Conservation (phyloP, 2,888 invertebrate species). For the Tineola bisselliella region DNA sequence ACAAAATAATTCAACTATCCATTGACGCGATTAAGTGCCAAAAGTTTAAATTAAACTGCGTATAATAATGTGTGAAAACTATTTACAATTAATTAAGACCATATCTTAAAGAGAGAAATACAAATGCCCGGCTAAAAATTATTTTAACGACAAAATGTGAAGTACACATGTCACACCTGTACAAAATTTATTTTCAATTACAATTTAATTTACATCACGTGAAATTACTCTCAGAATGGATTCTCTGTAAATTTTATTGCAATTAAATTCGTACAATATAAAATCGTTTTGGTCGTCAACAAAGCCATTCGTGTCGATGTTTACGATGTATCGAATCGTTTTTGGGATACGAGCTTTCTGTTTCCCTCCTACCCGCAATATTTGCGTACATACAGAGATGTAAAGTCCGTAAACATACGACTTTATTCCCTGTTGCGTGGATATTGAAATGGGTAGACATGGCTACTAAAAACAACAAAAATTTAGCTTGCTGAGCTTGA, state of each 20-base stretch:
- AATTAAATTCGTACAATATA: constrained; percentile 17
- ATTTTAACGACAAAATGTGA: too few species aligned
- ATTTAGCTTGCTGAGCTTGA: too few species aligned
- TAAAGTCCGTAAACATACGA: background rate
- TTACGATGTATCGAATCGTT: constrained; percentile 11
- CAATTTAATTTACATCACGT: constrained; percentile 10
- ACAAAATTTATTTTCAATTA: constrained; percentile 15
- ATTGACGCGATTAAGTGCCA: too few species aligned
- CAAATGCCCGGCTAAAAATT: too few species aligned
- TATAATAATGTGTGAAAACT: too few species aligned
- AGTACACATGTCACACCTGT: background rate
- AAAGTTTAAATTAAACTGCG: too few species aligned
- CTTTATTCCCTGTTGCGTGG: background rate
- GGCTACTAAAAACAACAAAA: too few species aligned
- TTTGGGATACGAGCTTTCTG: background rate
- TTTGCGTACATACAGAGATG: background rate
- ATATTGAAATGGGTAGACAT: background rate
- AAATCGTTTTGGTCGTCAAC: constrained; percentile 19
- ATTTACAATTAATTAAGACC: too few species aligned
- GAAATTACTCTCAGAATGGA: constrained; percentile 9
- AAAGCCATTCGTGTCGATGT: constrained; percentile 12
- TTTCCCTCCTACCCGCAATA: background rate
- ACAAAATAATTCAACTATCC: too few species aligned
- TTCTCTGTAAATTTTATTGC: constrained; percentile 16
- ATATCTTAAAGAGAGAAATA: too few species aligned